Evolutionary conservation across 2,888 invertebrate genomes (phyloP), one percentile per base, ranked within the genome.

Genomic region (Tuberolachnus salignus): DNA sequence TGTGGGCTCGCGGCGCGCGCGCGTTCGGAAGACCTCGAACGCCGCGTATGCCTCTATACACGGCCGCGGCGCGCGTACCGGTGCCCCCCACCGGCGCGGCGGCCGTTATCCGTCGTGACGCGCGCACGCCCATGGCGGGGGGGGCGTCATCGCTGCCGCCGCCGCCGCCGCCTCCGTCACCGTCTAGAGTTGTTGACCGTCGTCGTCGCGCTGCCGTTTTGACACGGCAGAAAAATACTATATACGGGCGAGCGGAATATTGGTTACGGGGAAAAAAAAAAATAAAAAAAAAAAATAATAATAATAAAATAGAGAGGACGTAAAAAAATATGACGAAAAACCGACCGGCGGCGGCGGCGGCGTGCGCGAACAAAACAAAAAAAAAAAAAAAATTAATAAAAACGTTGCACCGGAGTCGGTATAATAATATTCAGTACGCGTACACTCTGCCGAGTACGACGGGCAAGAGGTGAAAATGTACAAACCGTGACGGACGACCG

Each of bases 151-250:
- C 34, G 26, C 51, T 8, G n/a, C 42, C 21, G 26, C 49, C 49
- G n/a, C 66, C 49, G 49, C 14, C 16, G 49, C 23, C 44, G 66
- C 23, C 9, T 14, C 34, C 34, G 8, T 3, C n/a, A n/a, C n/a
- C n/a, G n/a, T n/a, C n/a, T n/a, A 44, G 63, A 63, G 63, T 63
- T 63, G 73, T 73, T 73, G 73, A 73, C 73, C 73, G 73, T 51
- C 73, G 73, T 9, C 49, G 59, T 46, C 23, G 46, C 59, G 49
- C 49, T 51, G 51, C 49, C 61, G 51, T 73, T 73, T 73, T 61
- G 72, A 73, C 61, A 49, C 51, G 59, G 71, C 59, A 13, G 11
- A 26, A 44, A 59, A 49, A 55, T 53, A 53, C 14, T 21, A 46
- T 23, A 23, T 66, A 59, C 19, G 8, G 53, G 26, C 16, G 26